These are phyloP conservation scores for Anser brachyrhynchus DNA, from an alignment of 2,113 vertebrate species.

Conservation along the genomic window DNA sequence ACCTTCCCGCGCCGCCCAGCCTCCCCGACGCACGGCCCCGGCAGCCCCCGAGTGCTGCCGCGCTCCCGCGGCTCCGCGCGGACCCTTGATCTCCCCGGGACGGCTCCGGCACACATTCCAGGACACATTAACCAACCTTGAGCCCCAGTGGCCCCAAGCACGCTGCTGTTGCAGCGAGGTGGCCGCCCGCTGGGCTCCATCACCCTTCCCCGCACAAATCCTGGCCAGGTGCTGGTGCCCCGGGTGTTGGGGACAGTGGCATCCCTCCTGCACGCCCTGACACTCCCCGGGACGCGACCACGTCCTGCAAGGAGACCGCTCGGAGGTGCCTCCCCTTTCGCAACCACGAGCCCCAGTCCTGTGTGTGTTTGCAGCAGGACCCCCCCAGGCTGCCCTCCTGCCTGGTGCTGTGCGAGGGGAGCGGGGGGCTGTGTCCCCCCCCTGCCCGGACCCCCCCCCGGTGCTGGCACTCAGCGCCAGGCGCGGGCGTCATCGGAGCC, in stretches of 20 bases:
- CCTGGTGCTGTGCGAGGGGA: neutral
- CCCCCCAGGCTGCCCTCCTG: neutral
- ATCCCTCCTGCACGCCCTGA: neutral
- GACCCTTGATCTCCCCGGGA: conserved; percentile 22
- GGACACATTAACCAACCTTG: conserved; percentile 29
- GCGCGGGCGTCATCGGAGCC: conserved; percentile 16
- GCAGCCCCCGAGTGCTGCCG: neutral
- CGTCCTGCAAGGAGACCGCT: neutral
- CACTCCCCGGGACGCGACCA: neutral
- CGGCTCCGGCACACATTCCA: conserved; percentile 40
- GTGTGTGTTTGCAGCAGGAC: neutral
- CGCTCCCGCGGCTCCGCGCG: neutral
- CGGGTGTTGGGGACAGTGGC: neutral
- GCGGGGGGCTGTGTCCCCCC: neutral
- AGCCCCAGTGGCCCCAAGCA: neutral
- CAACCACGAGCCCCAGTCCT: neutral
- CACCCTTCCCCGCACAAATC: fast-evolving
- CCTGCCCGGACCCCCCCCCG: neutral
- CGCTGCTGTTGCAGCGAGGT: neutral
- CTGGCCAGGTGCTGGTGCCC: neutral
- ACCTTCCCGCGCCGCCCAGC: conserved; percentile 14
- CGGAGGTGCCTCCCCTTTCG: fast-evolving
- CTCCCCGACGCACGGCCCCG: neutral
- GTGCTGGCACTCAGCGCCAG: neutral
- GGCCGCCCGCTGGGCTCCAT: neutral